These are phyloP conservation scores for Megalopta genalis DNA, from an alignment of 1,140 invertebrate species.

Conservation along the genomic window DNA sequence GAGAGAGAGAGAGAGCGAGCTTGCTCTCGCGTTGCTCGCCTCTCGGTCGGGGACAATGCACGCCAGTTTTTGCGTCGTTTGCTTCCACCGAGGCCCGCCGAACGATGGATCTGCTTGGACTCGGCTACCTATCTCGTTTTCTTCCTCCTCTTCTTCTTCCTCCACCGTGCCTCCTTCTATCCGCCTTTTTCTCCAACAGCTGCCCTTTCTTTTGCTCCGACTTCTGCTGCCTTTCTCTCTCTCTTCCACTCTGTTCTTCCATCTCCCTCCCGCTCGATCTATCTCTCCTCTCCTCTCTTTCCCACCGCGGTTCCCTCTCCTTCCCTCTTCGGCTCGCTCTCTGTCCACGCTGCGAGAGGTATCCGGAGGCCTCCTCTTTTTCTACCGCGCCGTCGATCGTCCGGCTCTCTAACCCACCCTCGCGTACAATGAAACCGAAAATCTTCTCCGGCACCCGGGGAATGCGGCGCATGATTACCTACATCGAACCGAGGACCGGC, in stretches of 20 bases:
- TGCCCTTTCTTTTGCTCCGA: constrained; percentile 28
- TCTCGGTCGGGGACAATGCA: constrained; percentile 75
- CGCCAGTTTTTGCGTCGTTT: constrained; percentile 78
- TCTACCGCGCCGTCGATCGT: constrained; percentile 3
- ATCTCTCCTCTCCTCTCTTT: not conserved
- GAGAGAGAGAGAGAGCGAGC: no score
- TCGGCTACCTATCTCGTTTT: constrained; percentile 37
- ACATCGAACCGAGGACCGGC: constrained; percentile 57
- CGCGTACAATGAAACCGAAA: constrained; percentile 75
- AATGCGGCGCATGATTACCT: constrained; percentile 75
- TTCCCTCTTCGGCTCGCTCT: not conserved
- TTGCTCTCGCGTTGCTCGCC: not conserved
- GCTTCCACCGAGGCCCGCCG: constrained; percentile 67
- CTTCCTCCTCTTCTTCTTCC: constrained; percentile 31
- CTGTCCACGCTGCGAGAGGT: not conserved
- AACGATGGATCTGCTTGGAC: constrained; percentile 64
- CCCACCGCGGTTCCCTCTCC: no score
- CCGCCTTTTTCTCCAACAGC: constrained; percentile 42
- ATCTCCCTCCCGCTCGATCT: not conserved
- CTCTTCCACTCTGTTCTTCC: not conserved
- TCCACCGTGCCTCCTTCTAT: constrained; percentile 3
- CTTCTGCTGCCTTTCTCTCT: constrained; percentile 30
- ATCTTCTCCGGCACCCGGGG: constrained; percentile 68
- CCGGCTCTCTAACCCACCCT: constrained; percentile 53
- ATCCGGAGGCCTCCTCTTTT: not conserved